These are phyloP conservation scores for Brachypteracias leptosomus DNA, from an alignment of 2,113 vertebrate genomes.

Conservation along the genomic window DNA sequence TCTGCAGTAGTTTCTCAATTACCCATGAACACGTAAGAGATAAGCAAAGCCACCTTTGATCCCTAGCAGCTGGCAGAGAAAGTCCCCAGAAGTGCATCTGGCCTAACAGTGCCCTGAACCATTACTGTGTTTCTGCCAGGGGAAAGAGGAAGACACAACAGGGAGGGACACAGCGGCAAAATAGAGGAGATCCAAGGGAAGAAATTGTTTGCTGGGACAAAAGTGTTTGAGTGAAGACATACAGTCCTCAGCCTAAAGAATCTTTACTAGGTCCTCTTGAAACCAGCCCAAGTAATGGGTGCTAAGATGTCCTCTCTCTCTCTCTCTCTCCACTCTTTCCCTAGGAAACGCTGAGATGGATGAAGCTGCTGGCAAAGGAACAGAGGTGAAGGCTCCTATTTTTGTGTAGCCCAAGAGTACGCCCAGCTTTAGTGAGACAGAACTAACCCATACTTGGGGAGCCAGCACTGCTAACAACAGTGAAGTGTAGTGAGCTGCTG, in stretches of 20 bases:
- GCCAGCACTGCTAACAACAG: not conserved
- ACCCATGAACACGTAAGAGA: not conserved
- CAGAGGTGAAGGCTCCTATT: not conserved
- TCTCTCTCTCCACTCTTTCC: not conserved
- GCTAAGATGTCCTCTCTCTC: not conserved
- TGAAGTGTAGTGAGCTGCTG: not conserved
- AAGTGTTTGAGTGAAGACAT: not conserved
- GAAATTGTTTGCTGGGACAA: not conserved
- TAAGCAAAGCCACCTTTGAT: not conserved
- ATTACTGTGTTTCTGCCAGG: not conserved
- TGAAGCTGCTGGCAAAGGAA: not conserved
- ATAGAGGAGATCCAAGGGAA: not conserved
- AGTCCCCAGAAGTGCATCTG: not conserved
- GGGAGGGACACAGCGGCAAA: not conserved
- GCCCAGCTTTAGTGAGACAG: not conserved
- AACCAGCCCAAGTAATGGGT: not conserved
- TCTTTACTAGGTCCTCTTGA: not conserved
- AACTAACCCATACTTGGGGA: not conserved
- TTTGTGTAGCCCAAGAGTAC: not conserved
- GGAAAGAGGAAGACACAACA: not conserved
- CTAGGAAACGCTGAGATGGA: not conserved
- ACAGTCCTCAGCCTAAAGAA: not conserved
- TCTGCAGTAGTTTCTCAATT: not conserved
- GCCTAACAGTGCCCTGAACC: not conserved
- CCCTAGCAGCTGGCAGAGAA: not conserved